Evolutionary conservation across 2,797 vertebrate genomes (phyloP).

Genomic region (Anabacerthia variegaticeps): DNA sequence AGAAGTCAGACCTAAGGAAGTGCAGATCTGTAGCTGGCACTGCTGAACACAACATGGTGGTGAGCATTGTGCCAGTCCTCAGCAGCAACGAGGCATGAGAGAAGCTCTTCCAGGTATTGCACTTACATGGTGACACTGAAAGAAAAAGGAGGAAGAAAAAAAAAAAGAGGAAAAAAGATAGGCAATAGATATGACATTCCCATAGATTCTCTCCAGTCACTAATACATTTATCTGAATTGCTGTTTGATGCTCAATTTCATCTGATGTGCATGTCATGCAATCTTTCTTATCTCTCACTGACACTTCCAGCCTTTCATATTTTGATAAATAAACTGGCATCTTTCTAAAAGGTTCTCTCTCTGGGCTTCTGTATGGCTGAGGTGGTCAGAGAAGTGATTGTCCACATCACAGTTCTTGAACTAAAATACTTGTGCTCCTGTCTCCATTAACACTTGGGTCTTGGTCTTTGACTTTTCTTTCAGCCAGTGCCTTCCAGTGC

Average conservation of each 20-base stretch:
- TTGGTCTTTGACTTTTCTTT: not conserved
- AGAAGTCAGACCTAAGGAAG: not conserved
- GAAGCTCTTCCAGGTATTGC: not conserved
- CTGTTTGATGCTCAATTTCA: not conserved
- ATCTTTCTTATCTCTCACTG: not conserved
- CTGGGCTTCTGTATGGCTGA: not conserved
- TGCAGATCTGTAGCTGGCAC: not conserved
- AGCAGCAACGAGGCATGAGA: not conserved
- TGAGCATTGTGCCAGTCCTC: not conserved
- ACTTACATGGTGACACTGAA: not conserved
- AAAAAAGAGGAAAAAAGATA: fast-evolving
- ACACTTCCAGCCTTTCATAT: not conserved
- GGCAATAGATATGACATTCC: not conserved
- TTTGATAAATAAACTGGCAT: not conserved
- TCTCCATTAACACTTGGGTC: not conserved
- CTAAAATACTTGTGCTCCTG: not conserved
- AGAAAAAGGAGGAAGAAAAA: not conserved
- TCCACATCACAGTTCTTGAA: not conserved
- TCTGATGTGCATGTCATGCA: not conserved
- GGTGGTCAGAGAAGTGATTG: not conserved
- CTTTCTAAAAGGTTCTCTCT: not conserved
- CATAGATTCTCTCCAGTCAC: not conserved
- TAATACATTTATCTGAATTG: not conserved
- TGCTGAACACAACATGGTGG: not conserved
- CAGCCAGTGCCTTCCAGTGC: not conserved